phyloP scores from a whole-genome alignment of 2,797 vertebrate species.

The Choloepus didactylus region DNA sequence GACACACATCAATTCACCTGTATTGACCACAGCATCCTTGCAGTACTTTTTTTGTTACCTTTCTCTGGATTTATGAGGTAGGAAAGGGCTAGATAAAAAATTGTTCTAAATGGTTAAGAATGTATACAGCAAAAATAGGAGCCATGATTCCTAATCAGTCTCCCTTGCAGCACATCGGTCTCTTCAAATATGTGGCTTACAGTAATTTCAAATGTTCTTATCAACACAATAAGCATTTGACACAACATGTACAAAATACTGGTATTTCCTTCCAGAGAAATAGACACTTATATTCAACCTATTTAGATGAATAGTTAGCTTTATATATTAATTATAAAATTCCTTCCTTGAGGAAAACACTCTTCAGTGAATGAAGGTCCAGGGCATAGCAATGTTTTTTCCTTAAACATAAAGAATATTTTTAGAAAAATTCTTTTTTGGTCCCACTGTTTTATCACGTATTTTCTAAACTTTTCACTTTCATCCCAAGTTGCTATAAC shows the following conservation, averaged over 20 bases:
- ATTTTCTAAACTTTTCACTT: constrained; percentile 45
- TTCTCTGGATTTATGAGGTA: constrained; percentile 19
- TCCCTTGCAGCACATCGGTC: background rate
- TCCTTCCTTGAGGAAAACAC: constrained; percentile 47
- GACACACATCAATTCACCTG: background rate
- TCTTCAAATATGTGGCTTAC: constrained; percentile 13
- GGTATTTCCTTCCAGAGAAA: constrained; percentile 58
- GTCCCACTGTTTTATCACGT: background rate
- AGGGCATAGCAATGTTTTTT: background rate
- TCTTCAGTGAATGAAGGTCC: background rate
- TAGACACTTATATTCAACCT: background rate
- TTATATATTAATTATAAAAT: constrained; percentile 8
- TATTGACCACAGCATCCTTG: background rate
- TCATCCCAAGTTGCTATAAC: background rate
- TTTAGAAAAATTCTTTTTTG: background rate
- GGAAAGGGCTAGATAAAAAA: background rate
- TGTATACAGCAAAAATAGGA: background rate
- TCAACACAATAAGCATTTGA: background rate
- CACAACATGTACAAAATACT: constrained; percentile 1
- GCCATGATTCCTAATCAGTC: background rate
- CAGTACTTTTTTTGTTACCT: background rate
- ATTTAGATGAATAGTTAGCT: constrained; percentile 25
- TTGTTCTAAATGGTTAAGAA: constrained; percentile 30
- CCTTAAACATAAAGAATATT: background rate
- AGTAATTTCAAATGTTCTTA: constrained; percentile 44